phyloP scores from a whole-genome alignment of 2,888 invertebrate species.

The Oscheius sp. region DNA sequence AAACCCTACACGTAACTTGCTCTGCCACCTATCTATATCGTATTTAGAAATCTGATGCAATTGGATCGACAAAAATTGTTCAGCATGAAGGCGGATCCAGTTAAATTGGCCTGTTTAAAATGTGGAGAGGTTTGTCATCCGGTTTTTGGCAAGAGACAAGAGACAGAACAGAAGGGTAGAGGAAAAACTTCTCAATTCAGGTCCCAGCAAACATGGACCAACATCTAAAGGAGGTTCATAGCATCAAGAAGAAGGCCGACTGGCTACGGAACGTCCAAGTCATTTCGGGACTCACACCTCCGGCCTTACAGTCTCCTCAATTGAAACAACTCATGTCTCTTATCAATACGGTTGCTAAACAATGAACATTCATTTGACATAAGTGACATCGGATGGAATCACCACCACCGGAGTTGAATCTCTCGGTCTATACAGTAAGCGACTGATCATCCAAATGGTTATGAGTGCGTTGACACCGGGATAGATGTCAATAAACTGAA shows the following conservation, averaged over 20 bases:
- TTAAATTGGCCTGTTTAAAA: conserved; percentile 26
- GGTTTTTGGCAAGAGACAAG: too few relatives aligned
- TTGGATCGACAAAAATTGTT: conserved; percentile 11
- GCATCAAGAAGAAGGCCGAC: conserved; percentile 10
- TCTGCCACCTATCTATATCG: not conserved
- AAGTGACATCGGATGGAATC: too few relatives aligned
- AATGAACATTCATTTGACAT: not conserved
- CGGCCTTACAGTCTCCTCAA: conserved; percentile 7
- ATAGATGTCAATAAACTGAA: conserved; percentile 28
- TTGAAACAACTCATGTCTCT: conserved; percentile 30
- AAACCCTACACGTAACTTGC: conserved; percentile 6
- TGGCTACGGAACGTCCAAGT: conserved; percentile 25
- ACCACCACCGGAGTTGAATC: not conserved
- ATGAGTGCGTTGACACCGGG: conserved; percentile 1
- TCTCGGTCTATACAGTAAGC: not conserved
- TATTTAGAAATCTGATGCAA: not conserved
- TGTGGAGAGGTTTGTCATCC: conserved; percentile 18
- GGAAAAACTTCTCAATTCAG: not conserved
- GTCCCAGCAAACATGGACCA: conserved; percentile 26
- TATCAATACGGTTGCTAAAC: conserved; percentile 19
- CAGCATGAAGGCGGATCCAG: not conserved
- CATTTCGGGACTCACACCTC: conserved; percentile 14
- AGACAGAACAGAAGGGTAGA: not conserved
- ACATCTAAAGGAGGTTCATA: conserved; percentile 20
- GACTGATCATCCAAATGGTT: conserved; percentile 18